Evolutionary conservation across 2,113 vertebrate genomes (phyloP).

Genomic region (Cnemophilus loriae): DNA sequence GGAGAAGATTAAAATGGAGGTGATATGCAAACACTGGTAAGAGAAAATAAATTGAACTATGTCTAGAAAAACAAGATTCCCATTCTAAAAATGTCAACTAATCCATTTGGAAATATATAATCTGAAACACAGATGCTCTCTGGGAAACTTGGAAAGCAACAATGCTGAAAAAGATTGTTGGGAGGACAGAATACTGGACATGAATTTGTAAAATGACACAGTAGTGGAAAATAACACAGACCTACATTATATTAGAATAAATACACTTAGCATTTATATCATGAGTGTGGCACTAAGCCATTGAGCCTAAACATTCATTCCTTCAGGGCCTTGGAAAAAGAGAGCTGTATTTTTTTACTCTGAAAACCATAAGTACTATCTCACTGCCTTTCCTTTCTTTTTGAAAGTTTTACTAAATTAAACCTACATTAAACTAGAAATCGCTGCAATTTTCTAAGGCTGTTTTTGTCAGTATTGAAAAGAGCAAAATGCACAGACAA

Average conservation of each 20-base stretch:
- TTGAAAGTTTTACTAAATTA: neutral
- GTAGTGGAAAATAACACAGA: neutral
- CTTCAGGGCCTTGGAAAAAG: neutral
- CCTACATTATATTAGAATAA: neutral
- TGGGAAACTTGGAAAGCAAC: constrained; percentile 14
- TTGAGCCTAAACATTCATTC: neutral
- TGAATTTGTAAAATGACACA: neutral
- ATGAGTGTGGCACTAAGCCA: neutral
- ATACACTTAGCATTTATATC: neutral
- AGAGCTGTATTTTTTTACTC: neutral
- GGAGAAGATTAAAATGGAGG: neutral
- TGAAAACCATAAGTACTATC: neutral
- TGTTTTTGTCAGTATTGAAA: neutral
- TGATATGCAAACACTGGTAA: neutral
- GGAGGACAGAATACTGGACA: neutral
- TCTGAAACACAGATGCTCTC: constrained; percentile 1
- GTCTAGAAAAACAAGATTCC: neutral
- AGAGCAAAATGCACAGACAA: neutral
- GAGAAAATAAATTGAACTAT: neutral
- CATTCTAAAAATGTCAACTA: neutral
- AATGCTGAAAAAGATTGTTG: neutral
- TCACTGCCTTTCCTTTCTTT: neutral
- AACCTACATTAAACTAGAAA: neutral
- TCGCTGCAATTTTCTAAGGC: neutral
- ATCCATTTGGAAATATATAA: constrained; percentile 1